phyloP scores from a whole-genome alignment of 2,797 vertebrate species.

The Basileuterus tristriatus region DNA sequence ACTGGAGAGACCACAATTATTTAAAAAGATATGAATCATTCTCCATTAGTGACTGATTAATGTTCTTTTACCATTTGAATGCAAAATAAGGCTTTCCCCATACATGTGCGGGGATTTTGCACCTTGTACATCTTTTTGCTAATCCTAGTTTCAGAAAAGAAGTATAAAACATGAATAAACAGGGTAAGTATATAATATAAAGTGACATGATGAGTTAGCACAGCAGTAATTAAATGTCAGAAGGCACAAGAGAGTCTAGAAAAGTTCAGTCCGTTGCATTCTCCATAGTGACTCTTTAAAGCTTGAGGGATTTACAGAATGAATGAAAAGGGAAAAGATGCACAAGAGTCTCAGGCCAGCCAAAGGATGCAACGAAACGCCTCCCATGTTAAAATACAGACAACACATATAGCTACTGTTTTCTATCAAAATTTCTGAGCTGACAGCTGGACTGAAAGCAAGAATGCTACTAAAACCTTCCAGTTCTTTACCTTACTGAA shows the following conservation, averaged over 20 bases:
- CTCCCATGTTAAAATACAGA: neutral
- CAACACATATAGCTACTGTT: neutral
- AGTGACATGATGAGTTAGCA: neutral
- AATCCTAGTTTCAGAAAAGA: neutral
- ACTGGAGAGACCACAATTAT: neutral
- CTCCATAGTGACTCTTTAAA: neutral
- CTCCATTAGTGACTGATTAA: neutral
- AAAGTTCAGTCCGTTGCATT: neutral
- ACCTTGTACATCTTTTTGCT: neutral
- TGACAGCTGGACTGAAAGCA: slow-evolving; percentile 34
- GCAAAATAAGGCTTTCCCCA: neutral
- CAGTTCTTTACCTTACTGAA: neutral
- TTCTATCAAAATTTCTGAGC: slow-evolving; percentile 46
- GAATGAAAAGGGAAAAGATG: slow-evolving; percentile 37
- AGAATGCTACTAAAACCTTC: neutral
- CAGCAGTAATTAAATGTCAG: slow-evolving; percentile 24
- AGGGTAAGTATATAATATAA: neutral
- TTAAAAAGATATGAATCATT: neutral
- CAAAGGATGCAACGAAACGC: slow-evolving; percentile 24
- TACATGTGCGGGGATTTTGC: fast-evolving
- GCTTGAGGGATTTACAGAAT: slow-evolving; percentile 20
- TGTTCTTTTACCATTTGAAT: neutral
- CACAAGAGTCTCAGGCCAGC: slow-evolving; percentile 17
- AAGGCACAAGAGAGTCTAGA: slow-evolving; percentile 25
- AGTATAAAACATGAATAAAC: neutral